Evolutionary conservation across 1,140 invertebrate species (phyloP).

Genomic region (Drosophila sulfurigaster): DNA sequence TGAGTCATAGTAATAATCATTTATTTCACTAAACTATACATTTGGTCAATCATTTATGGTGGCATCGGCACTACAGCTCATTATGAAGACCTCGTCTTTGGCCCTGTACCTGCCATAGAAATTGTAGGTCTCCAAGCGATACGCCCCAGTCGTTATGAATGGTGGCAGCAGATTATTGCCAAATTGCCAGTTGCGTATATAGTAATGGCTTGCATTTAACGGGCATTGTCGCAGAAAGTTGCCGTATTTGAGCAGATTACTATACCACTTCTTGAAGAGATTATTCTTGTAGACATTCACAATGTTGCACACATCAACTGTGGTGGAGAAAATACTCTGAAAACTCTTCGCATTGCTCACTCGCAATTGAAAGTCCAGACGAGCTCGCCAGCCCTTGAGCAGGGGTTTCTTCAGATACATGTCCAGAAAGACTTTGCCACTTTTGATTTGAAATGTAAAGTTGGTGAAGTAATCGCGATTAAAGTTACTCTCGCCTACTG

Average conservation of each 20-base stretch:
- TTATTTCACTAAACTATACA: slow-evolving; percentile 1
- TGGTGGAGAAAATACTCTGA: slow-evolving; percentile 63
- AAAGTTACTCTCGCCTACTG: slow-evolving; percentile 49
- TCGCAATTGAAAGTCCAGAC: slow-evolving; percentile 60
- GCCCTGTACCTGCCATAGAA: slow-evolving; percentile 54
- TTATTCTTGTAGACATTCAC: slow-evolving; percentile 53
- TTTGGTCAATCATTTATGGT: slow-evolving; percentile 23
- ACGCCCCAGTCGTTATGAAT: slow-evolving; percentile 49
- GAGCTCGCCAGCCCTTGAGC: slow-evolving; percentile 43
- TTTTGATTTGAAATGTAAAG: slow-evolving; percentile 42
- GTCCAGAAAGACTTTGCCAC: slow-evolving; percentile 53
- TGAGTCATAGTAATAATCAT: slow-evolving; percentile 2
- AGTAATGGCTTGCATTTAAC: slow-evolving; percentile 44
- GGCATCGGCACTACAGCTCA: slow-evolving; percentile 56
- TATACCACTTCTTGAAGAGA: slow-evolving; percentile 67
- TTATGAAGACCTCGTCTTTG: slow-evolving; percentile 57
- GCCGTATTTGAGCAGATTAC: slow-evolving; percentile 57
- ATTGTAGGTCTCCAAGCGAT: slow-evolving; percentile 59
- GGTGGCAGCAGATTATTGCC: slow-evolving; percentile 54
- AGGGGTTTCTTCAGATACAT: slow-evolving; percentile 51
- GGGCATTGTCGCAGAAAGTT: slow-evolving; percentile 62
- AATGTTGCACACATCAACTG: slow-evolving; percentile 62
- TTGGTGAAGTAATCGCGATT: slow-evolving; percentile 63
- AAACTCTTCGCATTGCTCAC: slow-evolving; percentile 56
- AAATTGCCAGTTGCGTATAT: slow-evolving; percentile 51